Base-by-base conservation (phyloP, 2,113 vertebrate species). In the Jaculus jaculus region DNA sequence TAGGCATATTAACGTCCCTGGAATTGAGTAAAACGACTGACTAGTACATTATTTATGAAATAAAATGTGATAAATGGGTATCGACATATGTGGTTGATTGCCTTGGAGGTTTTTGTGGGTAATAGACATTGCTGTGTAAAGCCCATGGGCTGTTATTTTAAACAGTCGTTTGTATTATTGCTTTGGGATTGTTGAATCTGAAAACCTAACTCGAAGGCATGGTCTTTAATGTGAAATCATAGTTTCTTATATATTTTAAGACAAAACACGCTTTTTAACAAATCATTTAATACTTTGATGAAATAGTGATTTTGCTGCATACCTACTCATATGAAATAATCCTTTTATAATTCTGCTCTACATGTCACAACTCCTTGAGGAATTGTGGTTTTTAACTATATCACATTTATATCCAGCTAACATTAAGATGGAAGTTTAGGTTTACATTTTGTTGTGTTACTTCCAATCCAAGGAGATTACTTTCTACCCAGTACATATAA, bases 161-260 rank as follows among this genome's bases (percentile, higher is more conserved):
- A 96, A 68, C 65, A 82, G 16, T 51, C 83, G 92, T 94, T 66
- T 93, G 61, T 69, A n/a, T 96, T 83, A 51, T 24, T 75, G 4
- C 37, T 94, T 82, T 95, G 11, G 15, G 11, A 85, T 87, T 82
- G 51, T 85, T 94, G 39, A 81, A 28, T 96, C 77, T 90, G 86
- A 17, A 96, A 96, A 86, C 20, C 28, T 84, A 28, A 79, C 72
- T 68, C 51, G 37, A 87, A 68, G 47, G 51, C 47, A 60, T 58
- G 42, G 42, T 77, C 63, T 89, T 96, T 37, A 37, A 12, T 47
- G 32, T 91, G 82, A 87, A 96, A 66, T 24, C 28, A 90, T 28
- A 13, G 77, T 69, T 94, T 94, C 17, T 16, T 51, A 17, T 79
- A 30, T 42, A 87, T 96, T 96, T 95, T 92, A 97, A 96, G 84